A percentile compares a stretch with the other conserved stretches of the same genome.
Evolutionary conservation across 2,888 invertebrate species (phyloP).

Genomic region (Myathropa florea): DNA sequence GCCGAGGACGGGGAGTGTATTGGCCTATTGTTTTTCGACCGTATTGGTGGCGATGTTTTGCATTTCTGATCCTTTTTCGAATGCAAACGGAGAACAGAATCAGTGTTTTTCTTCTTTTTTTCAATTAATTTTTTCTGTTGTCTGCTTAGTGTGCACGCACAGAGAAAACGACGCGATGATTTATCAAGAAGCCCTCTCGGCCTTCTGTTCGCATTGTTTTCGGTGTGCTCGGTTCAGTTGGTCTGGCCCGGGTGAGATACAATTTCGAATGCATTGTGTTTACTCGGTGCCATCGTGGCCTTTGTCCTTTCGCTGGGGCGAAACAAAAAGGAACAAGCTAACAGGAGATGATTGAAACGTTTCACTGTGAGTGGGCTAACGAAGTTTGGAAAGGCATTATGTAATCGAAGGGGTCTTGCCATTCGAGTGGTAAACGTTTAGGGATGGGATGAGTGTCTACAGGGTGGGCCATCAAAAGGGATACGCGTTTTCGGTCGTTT

Average conservation of each 20-base stretch:
- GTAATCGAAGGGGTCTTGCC: too few species aligned
- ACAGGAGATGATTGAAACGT: background rate
- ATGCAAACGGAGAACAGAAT: background rate
- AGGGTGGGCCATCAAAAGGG: too few species aligned
- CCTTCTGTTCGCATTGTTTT: background rate
- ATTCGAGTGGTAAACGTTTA: too few species aligned
- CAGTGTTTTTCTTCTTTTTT: background rate
- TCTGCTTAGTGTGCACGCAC: background rate
- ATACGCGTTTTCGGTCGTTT: too few species aligned
- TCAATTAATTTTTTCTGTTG: background rate
- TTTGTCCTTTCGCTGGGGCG: background rate
- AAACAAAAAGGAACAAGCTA: background rate
- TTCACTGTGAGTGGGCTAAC: background rate
- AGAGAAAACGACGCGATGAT: background rate
- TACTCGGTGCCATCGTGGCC: background rate
- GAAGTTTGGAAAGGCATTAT: background rate
- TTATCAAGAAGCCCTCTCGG: background rate
- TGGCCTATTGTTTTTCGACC: background rate
- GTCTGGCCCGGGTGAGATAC: background rate
- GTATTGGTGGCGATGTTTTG: background rate
- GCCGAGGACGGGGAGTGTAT: background rate
- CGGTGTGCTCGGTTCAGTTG: background rate
- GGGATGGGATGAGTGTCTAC: background rate
- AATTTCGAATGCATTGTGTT: constrained; percentile 5
- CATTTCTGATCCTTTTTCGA: background rate